Evolutionary conservation across 2,888 invertebrate species (phyloP).

Genomic region (Eledona agricola): DNA sequence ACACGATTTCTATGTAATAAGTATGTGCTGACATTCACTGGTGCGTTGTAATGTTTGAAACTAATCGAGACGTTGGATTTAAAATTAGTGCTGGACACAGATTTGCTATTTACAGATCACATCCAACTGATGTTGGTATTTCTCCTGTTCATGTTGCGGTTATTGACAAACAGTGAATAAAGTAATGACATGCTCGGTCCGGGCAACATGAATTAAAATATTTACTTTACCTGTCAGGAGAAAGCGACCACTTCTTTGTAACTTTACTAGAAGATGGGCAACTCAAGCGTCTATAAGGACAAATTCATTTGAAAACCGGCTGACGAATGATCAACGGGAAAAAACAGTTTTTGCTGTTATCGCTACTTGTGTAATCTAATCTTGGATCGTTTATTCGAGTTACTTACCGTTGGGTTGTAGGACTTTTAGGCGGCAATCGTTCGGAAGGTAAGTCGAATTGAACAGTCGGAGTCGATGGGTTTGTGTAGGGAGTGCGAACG

Average conservation of each 20-base stretch:
- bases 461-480: slow-evolving; percentile 73
- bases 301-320: slow-evolving; percentile 25
- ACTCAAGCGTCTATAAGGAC: slow-evolving; percentile 59
- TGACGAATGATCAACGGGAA: not conserved
- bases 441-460: slow-evolving; percentile 64
- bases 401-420: slow-evolving; percentile 73
- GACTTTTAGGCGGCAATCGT: slow-evolving; percentile 83
- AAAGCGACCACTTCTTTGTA: slow-evolving; percentile 59
- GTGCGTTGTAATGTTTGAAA: too few relatives aligned
- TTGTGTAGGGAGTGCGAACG: slow-evolving; percentile 86
- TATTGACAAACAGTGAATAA: slow-evolving; percentile 26
- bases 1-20: too few relatives aligned
- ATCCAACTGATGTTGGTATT: too few relatives aligned
- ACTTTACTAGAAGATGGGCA: slow-evolving; percentile 57
- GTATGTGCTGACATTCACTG: too few relatives aligned
- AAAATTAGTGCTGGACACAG: slow-evolving; percentile 14
- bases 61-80: too few relatives aligned
- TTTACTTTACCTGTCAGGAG: slow-evolving; percentile 60
- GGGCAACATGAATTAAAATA: slow-evolving; percentile 38
- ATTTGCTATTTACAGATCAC: slow-evolving; percentile 17
- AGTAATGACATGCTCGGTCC: slow-evolving; percentile 32
- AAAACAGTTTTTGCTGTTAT: not conserved
- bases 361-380: not conserved
- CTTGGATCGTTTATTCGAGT: not conserved
- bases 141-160: slow-evolving; percentile 29